Evolutionary conservation across 2,797 vertebrate genomes (phyloP).

Genomic region (Pithecia hirsuta): DNA sequence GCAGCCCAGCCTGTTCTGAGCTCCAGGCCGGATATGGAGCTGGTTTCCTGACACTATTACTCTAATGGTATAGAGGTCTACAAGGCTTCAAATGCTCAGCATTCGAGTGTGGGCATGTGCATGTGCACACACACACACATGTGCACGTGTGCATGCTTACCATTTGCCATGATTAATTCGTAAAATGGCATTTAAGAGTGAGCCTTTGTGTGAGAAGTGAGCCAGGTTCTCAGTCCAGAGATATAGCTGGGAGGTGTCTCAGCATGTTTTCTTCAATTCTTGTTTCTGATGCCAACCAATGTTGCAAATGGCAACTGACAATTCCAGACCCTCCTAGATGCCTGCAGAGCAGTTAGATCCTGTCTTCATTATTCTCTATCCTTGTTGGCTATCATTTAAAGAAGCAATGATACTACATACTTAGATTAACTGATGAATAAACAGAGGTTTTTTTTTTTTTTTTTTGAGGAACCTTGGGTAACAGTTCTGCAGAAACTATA

Average conservation of each 20-base stretch:
- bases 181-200: background rate
- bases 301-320: background rate
- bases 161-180: constrained; percentile 2
- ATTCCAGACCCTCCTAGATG: background rate
- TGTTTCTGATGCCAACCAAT: background rate
- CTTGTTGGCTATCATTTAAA: background rate
- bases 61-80: background rate
- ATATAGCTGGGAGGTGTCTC: background rate
- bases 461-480: background rate
- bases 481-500: background rate
- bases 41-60: background rate
- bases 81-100: background rate
- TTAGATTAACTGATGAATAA: constrained; percentile 4
- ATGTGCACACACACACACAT: background rate
- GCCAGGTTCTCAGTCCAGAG: background rate
- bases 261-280: background rate
- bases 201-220: background rate
- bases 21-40: background rate
- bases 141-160: background rate
- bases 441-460: background rate
- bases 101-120: background rate
- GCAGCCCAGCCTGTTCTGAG: background rate
- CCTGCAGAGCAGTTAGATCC: background rate
- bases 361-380: background rate
- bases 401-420: background rate